These are phyloP conservation scores for Antheraea mylitta DNA, from an alignment of 1,140 invertebrate genomes.

Conservation along the genomic window DNA sequence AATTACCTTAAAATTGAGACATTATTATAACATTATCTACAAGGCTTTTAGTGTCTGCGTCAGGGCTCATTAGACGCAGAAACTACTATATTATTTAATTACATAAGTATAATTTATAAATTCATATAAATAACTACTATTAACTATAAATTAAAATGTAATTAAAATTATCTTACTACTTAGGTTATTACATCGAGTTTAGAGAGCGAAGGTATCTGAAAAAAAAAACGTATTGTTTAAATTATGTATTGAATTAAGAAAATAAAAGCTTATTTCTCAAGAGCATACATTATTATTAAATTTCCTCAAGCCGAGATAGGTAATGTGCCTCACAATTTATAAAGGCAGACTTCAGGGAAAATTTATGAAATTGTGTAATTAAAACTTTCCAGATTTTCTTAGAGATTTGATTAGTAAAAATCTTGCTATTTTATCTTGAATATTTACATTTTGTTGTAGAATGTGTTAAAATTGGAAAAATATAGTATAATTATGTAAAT, in stretches of 20 bases:
- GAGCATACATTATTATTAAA: background rate
- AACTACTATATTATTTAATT: constrained; percentile 22
- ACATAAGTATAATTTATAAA: background rate
- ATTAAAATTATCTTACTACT: background rate
- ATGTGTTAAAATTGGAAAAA: no score
- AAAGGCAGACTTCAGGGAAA: background rate
- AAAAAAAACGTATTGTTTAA: constrained; percentile 16
- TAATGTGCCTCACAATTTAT: background rate
- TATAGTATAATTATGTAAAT: no score
- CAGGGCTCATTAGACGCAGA: constrained; percentile 66
- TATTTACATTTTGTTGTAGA: no score
- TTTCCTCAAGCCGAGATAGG: background rate
- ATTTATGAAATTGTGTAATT: background rate
- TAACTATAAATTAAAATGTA: background rate
- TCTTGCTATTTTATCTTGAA: background rate
- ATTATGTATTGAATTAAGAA: no score
- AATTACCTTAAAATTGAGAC: constrained; percentile 1
- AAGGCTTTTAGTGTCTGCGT: constrained; percentile 52
- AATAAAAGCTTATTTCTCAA: no score
- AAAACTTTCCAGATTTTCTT: background rate
- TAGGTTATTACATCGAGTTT: constrained; percentile 6
- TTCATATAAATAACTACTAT: constrained; percentile 4
- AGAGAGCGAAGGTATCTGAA: constrained; percentile 32
- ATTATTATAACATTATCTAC: constrained; percentile 19
- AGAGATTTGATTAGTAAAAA: background rate